Conservation (phyloP, 2,888 invertebrate species). For the Ectemnius continuus region DNA sequence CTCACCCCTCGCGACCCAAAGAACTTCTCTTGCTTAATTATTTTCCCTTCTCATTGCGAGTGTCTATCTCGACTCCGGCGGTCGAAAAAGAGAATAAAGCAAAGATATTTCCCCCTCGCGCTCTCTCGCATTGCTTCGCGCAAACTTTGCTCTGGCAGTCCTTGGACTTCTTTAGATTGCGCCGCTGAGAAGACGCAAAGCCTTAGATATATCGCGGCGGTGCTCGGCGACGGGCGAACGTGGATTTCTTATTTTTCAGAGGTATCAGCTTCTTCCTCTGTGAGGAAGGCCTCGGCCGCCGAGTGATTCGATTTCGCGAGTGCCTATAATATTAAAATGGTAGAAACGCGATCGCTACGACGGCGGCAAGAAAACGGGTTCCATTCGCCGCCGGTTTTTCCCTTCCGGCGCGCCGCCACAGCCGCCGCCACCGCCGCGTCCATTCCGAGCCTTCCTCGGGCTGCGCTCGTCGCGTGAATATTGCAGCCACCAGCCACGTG, state of each 20-base stretch:
- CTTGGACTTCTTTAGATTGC: no score
- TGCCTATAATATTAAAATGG: slow-evolving; percentile 53
- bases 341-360: slow-evolving; percentile 10
- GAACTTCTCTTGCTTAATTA: no score
- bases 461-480: slow-evolving; percentile 40
- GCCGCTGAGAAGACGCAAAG: no score
- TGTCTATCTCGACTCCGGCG: no score
- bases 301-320: slow-evolving; percentile 48
- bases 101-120: no score
- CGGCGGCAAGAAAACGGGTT: slow-evolving; percentile 1
- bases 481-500: slow-evolving; percentile 22
- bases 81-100: no score
- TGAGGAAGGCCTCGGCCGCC: slow-evolving; percentile 11
- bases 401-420: background rate
- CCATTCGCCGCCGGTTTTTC: background rate
- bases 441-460: slow-evolving; percentile 19
- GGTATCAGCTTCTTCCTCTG: slow-evolving; percentile 28
- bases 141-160: no score
- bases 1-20: background rate
- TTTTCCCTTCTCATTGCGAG: no score
- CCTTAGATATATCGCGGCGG: no score
- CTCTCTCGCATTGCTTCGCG: no score
- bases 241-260: background rate
- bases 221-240: no score
- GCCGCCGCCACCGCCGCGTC: background rate